phyloP scores from a whole-genome alignment of 1,140 invertebrate species.

The Aphelenchoides fujianensis region DNA sequence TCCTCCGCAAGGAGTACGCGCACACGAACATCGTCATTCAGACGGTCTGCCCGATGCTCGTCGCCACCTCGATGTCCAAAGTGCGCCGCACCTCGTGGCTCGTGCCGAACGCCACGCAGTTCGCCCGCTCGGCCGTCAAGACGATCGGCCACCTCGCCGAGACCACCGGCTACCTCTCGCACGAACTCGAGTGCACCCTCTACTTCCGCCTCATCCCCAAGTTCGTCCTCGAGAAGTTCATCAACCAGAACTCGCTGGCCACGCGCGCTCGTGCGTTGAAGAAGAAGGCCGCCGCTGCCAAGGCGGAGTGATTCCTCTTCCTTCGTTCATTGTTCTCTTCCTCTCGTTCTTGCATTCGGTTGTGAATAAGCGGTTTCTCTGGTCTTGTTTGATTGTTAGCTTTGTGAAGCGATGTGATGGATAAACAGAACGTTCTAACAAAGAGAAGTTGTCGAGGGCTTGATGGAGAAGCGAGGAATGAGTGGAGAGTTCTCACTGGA shows the following conservation, averaged over 20 bases:
- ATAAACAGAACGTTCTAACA: too few species aligned
- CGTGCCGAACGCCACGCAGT: not conserved
- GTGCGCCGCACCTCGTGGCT: conserved; percentile 8
- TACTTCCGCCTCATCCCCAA: conserved; percentile 42
- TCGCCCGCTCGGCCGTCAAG: conserved; percentile 34
- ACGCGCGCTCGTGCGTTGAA: conserved; percentile 54
- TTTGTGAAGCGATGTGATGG: too few species aligned
- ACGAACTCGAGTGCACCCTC: conserved; percentile 50
- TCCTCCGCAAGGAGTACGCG: conserved; percentile 36
- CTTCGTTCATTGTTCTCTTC: not conserved
- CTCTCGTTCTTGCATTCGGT: too few species aligned
- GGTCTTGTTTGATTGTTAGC: not conserved
- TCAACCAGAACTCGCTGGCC: conserved; percentile 42
- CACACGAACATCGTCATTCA: conserved; percentile 32
- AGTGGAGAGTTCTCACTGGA: too few species aligned
- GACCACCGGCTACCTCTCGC: conserved; percentile 58
- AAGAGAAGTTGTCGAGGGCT: too few species aligned
- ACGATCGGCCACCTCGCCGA: conserved; percentile 51
- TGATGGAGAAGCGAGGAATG: too few species aligned
- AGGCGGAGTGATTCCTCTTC: not conserved
- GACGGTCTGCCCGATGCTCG: conserved; percentile 45
- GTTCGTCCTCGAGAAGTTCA: conserved; percentile 45
- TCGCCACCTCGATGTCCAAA: conserved; percentile 45
- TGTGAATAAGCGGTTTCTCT: not conserved
- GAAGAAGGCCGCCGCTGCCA: conserved; percentile 42